These are phyloP conservation scores for Prunella fulvescens DNA, from an alignment of 2,113 vertebrate genomes.

Conservation along the genomic window DNA sequence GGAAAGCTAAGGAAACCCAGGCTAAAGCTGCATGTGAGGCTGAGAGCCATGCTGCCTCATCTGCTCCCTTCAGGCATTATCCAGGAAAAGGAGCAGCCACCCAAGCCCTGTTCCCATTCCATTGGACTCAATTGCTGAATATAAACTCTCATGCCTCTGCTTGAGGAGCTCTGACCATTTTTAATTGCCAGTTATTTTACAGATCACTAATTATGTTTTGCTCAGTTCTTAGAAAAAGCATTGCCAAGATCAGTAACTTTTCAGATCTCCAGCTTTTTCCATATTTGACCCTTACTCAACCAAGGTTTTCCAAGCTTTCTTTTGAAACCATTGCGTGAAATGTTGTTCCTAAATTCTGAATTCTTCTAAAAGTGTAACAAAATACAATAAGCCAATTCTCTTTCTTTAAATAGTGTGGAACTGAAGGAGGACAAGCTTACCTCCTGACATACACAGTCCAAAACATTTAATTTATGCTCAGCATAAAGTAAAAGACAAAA, in stretches of 20 bases:
- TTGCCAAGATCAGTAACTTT: neutral
- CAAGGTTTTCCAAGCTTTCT: neutral
- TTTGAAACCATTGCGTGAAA: neutral
- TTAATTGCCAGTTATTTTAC: slow-evolving; percentile 7
- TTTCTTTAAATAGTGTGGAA: neutral
- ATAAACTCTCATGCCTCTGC: neutral
- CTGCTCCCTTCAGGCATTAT: neutral
- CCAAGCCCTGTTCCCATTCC: neutral
- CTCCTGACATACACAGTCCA: neutral
- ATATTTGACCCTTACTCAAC: neutral
- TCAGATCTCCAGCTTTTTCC: neutral
- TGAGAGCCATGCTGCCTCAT: neutral
- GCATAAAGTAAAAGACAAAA: neutral
- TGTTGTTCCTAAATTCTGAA: neutral
- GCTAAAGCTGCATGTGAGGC: neutral
- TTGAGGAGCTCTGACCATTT: neutral
- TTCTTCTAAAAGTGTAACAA: neutral
- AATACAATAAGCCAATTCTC: neutral
- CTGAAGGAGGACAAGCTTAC: neutral
- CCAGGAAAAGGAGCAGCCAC: neutral
- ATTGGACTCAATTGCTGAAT: neutral
- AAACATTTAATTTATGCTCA: neutral
- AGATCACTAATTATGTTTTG: neutral
- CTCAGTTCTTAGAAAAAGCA: neutral
- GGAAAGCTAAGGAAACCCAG: neutral